Conservation (phyloP, 2,113 vertebrate species). For the Poecilia latipinna region DNA sequence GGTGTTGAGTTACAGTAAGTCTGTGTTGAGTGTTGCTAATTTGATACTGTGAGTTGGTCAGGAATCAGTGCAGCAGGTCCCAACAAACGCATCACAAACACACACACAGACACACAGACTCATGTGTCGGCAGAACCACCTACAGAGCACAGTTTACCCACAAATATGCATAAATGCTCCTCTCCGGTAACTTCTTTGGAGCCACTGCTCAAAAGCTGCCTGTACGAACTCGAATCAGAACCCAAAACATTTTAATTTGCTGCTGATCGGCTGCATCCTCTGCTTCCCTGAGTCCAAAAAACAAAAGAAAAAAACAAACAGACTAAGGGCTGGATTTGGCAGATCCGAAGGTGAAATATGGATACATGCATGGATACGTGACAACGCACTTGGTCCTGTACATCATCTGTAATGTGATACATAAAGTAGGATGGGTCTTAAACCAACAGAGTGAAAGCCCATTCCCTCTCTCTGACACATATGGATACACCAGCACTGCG, state of each 20-base stretch:
- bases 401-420: constrained; percentile 54
- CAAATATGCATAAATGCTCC: constrained; percentile 17
- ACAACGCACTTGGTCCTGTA: constrained; percentile 35
- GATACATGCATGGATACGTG: constrained; percentile 5
- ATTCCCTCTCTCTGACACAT: constrained; percentile 27
- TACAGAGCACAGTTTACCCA: constrained; percentile 47
- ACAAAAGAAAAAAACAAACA: no score
- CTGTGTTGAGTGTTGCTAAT: constrained; percentile 67
- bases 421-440: constrained; percentile 30
- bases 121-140: constrained; percentile 45
- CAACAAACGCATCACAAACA: constrained; percentile 42
- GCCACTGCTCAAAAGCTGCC: background rate
- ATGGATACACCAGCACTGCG: constrained; percentile 65
- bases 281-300: constrained; percentile 11
- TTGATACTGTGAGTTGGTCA: constrained; percentile 64
- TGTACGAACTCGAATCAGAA: constrained; percentile 6
- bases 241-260: constrained; percentile 9
- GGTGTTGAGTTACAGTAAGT: constrained; percentile 64
- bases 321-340: background rate
- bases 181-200: constrained; percentile 12
- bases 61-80: constrained; percentile 56
- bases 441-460: constrained; percentile 20
- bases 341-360: constrained; percentile 15
- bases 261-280: constrained; percentile 22
- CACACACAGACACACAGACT: constrained; percentile 34